Conservation (phyloP, 2,113 vertebrate genomes). For the Peromyscus leucopus region DNA sequence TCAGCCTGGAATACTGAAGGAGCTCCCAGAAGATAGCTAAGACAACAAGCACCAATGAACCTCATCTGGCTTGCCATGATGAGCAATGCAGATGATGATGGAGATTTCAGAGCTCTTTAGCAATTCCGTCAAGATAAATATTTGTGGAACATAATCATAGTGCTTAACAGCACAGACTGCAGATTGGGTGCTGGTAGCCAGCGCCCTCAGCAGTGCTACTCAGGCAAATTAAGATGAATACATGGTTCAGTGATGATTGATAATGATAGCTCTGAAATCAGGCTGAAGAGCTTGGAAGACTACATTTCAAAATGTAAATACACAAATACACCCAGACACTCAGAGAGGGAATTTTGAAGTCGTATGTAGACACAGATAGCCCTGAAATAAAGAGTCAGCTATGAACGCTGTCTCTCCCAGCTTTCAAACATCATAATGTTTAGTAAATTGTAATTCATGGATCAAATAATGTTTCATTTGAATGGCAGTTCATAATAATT, state of each 20-base stretch:
- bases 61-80: not conserved
- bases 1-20: not conserved
- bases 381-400: not conserved
- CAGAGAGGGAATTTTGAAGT: not conserved
- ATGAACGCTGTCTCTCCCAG: not conserved
- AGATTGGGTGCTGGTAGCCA: not conserved
- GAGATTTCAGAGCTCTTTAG: not conserved
- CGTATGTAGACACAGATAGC: not conserved
- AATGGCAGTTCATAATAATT: not conserved
- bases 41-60: not conserved
- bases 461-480: constrained; percentile 7
- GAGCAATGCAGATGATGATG: not conserved
- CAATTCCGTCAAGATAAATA: not conserved
- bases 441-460: constrained; percentile 43
- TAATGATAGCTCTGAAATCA: not conserved
- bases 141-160: not conserved
- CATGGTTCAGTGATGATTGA: not conserved
- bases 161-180: not conserved
- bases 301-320: not conserved
- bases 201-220: not conserved
- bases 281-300: not conserved
- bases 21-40: not conserved
- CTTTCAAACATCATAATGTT: not conserved
- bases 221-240: not conserved
- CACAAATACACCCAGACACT: not conserved